Evolutionary conservation across 2,113 vertebrate genomes (phyloP), one percentile per base, ranked within the genome.

Genomic region (Engystomops pustulosus): DNA sequence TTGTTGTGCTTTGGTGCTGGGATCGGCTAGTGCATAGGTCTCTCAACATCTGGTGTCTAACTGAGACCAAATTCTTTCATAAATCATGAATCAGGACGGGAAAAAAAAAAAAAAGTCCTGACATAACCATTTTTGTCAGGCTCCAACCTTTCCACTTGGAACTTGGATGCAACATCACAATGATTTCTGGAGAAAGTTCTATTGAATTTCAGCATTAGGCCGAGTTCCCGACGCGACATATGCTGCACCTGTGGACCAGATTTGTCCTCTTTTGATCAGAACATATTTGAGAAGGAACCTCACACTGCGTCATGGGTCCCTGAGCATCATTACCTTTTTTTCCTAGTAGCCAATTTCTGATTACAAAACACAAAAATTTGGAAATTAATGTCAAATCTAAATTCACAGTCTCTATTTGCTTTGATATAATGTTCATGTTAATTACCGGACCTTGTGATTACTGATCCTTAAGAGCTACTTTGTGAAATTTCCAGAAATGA

Each of bases 11-110:
- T 89, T 85, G 70, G 86, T 86, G 86, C 6, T 89, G 86, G 87
- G 89, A 90, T 88, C 89, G 86, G 36, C 4, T 49, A 12, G 72
- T 77, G 85, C 87, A 60, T 81, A n/a, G 79, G 51, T 85, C 30
- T 27, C 38, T 80, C 79, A 55, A 93, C 94, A 95, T 95, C 94
- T 94, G 94, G 93, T 94, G 89, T 90, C 89, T 90, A 89, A 34
- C 49, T 86, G 85, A 71, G 76, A 62, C 80, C 85, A 83, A 80
- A 86, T 85, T 89, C 86, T 85, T 27, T 38, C 84, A 81, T 88
- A 76, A 36, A 86, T 89, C 88, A 88, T 27, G 83, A 80, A 85
- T 87, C 87, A 90, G 87, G 86, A 79, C 72, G 23, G 74, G 23
- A 41, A 85, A 89, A 41, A 41, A 85, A 89, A 41, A 41, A 41